Base-by-base conservation (phyloP, 1,140 invertebrate genomes). In the Eueides isabella region DNA sequence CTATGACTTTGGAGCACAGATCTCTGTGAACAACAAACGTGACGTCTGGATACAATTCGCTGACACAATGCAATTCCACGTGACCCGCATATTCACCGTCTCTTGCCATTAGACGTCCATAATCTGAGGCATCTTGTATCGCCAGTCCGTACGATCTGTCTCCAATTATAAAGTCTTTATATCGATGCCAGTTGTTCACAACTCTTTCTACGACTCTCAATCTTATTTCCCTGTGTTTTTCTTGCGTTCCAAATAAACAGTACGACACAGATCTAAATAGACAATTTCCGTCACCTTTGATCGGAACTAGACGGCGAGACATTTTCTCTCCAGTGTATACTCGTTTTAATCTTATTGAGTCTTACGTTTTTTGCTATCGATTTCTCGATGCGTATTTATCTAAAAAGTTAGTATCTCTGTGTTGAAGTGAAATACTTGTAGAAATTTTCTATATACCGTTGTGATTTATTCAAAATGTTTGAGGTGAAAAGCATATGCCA, bases 21-120 rank as follows among this genome's bases (percentile, higher is more conserved):
- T 86, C 80, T 71, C 85, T 83, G 71, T 92, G 90, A 1, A 92
- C 85, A 66, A 83, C 83, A 80, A 90, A 90, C 1, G 87, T 89
- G 68, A 82, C 87, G 5, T 89, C 85, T 3, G 78, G 71, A 71
- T 80, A 89, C 19, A 90, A 63, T 68, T 92, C 90, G 72, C 87
- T 89, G 28, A 85, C 79, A 63, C 85, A 82, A 67, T 90, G 90
- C 63, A 92, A 68, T 66, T 92, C 90, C 4, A 87, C 90, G 61
- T 92, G 90, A 7, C 90, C 90, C 3, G 86, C 90, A 72, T 90
- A 92, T 69, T 90, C 88, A 2, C 90, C 90, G 61, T 90, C 87
- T 38, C 82, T 72, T 1, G 81, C 78, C 88, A 92, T 90, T 63
- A 89, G 72, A 30, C 67, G 79, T 33, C 73, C 63, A 73, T 90